These are phyloP conservation scores for Spodoptera exigua DNA, from an alignment of 2,888 invertebrate genomes.

Conservation along the genomic window DNA sequence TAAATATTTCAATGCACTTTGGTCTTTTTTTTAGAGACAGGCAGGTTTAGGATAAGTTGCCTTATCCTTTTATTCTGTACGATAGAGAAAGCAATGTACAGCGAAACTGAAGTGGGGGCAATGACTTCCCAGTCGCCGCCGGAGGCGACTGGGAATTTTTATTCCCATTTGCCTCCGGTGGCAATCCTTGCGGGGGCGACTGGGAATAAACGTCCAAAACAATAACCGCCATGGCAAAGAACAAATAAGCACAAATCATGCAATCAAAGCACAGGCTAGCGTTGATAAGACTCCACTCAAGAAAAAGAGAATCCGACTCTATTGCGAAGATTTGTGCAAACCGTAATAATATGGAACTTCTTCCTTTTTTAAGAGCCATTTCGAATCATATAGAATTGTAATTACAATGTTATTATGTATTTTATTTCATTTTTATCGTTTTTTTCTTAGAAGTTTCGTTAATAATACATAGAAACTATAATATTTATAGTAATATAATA, in stretches of 20 bases:
- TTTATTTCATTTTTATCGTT: not conserved
- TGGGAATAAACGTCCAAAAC: conserved; percentile 16
- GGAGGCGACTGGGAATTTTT: no score
- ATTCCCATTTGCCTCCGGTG: no score
- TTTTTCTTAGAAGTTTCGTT: conserved; percentile 2
- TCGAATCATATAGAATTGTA: conserved; percentile 11
- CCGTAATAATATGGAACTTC: conserved; percentile 20
- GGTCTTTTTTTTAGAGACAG: no score
- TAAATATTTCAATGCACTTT: no score
- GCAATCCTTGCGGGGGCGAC: no score
- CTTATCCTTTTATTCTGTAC: no score
- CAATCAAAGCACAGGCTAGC: conserved; percentile 9
- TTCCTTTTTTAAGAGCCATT: conserved; percentile 14
- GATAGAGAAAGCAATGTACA: no score
- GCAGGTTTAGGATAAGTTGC: no score
- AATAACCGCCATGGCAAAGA: conserved; percentile 22
- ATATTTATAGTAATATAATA: conserved; percentile 4
- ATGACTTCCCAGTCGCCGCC: no score
- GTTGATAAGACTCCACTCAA: conserved; percentile 13
- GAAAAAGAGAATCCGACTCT: conserved; percentile 10
- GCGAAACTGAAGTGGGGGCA: no score
- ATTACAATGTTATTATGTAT: conserved; percentile 2
- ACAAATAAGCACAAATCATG: conserved; percentile 14
- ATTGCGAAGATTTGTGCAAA: conserved; percentile 22
- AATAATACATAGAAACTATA: conserved; percentile 5